A percentile compares a stretch with the other conserved stretches of the same genome.
Evolutionary conservation across 2,888 invertebrate genomes (phyloP).

Genomic region (Drosophila percnosoma): DNA sequence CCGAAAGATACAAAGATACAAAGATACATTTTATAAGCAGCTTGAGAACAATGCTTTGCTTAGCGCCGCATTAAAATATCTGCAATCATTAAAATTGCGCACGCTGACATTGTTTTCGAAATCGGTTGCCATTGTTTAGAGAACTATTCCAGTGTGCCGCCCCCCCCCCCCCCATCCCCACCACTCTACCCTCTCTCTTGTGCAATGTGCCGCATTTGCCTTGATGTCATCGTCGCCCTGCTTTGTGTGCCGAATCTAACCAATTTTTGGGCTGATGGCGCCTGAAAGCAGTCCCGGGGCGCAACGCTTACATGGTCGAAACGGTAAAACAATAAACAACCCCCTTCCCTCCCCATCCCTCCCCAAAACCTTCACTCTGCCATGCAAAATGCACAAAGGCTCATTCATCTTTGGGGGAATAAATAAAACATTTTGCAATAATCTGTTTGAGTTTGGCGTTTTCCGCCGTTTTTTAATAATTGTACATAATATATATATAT

Average conservation of each 20-base stretch:
- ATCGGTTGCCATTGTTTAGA: slow-evolving; percentile 69
- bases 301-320: slow-evolving; percentile 20
- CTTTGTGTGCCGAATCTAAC: slow-evolving; percentile 59
- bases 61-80: slow-evolving; percentile 81
- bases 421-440: slow-evolving; percentile 3
- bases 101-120: slow-evolving; percentile 77
- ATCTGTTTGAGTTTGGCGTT: slow-evolving; percentile 12
- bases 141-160: slow-evolving; percentile 29
- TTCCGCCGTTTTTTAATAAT: neutral
- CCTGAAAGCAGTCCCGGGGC: slow-evolving; percentile 40
- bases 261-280: slow-evolving; percentile 55
- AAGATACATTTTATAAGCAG: slow-evolving; percentile 48
- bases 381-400: slow-evolving; percentile 46
- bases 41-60: slow-evolving; percentile 74
- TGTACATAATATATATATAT: no score
- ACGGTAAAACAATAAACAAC: slow-evolving; percentile 51
- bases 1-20: slow-evolving; percentile 27
- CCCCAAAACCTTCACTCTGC: neutral
- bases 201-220: slow-evolving; percentile 33
- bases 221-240: slow-evolving; percentile 24
- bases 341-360: neutral
- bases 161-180: slow-evolving; percentile 1
- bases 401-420: slow-evolving; percentile 14
- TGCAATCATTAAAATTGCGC: slow-evolving; percentile 80
- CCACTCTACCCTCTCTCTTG: neutral